Evolutionary conservation across 2,888 invertebrate genomes (phyloP), one percentile per base, ranked within the genome.

Genomic region (Xanthia icteritia): DNA sequence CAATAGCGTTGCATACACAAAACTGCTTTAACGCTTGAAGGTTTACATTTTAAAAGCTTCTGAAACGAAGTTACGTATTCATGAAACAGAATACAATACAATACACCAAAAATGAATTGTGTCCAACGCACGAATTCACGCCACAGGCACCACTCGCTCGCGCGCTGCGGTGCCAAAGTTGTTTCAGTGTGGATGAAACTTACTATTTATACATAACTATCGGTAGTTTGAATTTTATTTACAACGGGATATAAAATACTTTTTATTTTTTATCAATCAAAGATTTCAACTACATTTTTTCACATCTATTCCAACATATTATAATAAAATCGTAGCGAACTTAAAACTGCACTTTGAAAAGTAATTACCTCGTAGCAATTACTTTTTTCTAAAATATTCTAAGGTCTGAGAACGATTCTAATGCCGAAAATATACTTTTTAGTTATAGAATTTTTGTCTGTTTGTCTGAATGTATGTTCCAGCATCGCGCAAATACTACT

Each of bases 91-190:
- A 69, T 66, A 65, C 76, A 82, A 69, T 66, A 65, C 76, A 82
- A 79, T 82, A 79, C 79, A 85, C 79, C 82, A 78, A 79, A 84
- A 82, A 82, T 80, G 68, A 82, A 86, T 83, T 82, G 82, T 73
- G 82, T 81, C 76, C 68, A 68, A 77, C 77, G 64, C 80, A 83
- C 79, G 73, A 85, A 73, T 73, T 77, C 80, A 61, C 78, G 61
- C 73, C 60, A 58, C 17, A 6, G 58, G 31, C 64, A 13, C 4
- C 23, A 15, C 27, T 20, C 56, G 23, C 36, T 20, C 20, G 8
- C 54, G 72, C 72, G n/a, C 81, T 42, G 31, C 45, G n/a, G 39
- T 54, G 66, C 5, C n/a, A 27, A 61, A 79, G 65, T 79, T 71
- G 36, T 60, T 79, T 54, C 71, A 71, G 17, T 54, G 42, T 60